A percentile compares a stretch with the other conserved stretches of the same genome.
Conservation (phyloP, 1,140 invertebrate species). For the Caenorhabditis tropicalis region DNA sequence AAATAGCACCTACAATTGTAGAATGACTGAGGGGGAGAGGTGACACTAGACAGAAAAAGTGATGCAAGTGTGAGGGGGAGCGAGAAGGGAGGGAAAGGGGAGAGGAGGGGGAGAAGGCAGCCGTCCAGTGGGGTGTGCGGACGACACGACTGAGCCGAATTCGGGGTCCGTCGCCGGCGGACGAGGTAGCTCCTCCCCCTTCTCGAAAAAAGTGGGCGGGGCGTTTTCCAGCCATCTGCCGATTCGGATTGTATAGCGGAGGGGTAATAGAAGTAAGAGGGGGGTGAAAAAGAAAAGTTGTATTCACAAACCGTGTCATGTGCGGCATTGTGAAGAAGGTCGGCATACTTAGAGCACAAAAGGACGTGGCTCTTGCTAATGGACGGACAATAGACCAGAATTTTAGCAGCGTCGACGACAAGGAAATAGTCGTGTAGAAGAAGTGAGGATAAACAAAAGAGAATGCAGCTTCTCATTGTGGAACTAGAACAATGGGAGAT, state of each 20-base stretch:
- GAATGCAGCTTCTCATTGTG: background rate
- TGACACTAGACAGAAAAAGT: background rate
- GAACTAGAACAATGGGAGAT: background rate
- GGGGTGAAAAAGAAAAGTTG: background rate
- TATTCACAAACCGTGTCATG: slow-evolving; percentile 36
- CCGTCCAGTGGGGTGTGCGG: slow-evolving; percentile 22
- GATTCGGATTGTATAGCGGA: background rate
- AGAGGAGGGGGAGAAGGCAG: background rate
- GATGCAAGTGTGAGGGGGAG: background rate
- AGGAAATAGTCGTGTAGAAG: background rate
- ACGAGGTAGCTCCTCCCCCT: background rate
- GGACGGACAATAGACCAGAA: slow-evolving; percentile 37
- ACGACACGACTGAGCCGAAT: slow-evolving; percentile 21
- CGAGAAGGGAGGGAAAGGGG: background rate
- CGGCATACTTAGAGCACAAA: slow-evolving; percentile 31
- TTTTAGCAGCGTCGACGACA: slow-evolving; percentile 20
- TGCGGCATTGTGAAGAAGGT: slow-evolving; percentile 24
- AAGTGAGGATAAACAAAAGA: background rate
- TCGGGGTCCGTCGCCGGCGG: background rate
- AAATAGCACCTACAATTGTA: slow-evolving; percentile 35
- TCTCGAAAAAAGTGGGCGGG: slow-evolving; percentile 9
- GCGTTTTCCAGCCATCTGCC: background rate
- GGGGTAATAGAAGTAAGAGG: background rate
- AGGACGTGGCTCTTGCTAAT: slow-evolving; percentile 33
- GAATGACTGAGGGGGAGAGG: slow-evolving; percentile 14